phyloP scores from a whole-genome alignment of 2,797 vertebrate genomes.

The Octomys mimax region DNA sequence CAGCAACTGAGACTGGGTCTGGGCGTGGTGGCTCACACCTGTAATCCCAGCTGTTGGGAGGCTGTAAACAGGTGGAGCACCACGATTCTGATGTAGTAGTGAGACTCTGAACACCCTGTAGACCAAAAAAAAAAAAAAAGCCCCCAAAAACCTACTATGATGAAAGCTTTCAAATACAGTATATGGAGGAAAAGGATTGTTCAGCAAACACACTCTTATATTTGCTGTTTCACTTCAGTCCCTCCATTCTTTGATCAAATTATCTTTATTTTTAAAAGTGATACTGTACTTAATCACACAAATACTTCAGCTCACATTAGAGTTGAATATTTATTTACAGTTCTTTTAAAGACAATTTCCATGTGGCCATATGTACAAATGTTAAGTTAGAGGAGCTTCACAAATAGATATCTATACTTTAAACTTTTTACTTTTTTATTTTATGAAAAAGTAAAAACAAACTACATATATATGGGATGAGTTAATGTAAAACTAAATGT shows the following conservation, averaged over 20 bases:
- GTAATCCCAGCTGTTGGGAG: too few relatives aligned
- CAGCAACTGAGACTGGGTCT: too few relatives aligned
- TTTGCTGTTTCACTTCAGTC: neutral
- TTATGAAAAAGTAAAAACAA: neutral
- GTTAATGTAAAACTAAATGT: too few relatives aligned
- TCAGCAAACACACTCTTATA: neutral
- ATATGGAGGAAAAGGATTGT: neutral
- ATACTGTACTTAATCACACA: neutral
- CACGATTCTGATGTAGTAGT: too few relatives aligned
- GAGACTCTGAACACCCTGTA: too few relatives aligned
- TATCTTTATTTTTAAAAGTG: neutral
- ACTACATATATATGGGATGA: neutral
- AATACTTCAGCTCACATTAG: neutral
- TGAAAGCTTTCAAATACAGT: neutral
- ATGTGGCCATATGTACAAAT: neutral
- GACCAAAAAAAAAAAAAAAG: too few relatives aligned
- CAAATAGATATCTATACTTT: neutral
- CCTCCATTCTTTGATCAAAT: neutral
- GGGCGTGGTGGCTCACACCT: too few relatives aligned
- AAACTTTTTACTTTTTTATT: neutral
- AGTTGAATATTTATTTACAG: neutral
- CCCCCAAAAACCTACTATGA: neutral
- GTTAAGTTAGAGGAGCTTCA: slow-evolving; percentile 2
- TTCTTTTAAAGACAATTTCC: slow-evolving; percentile 3
- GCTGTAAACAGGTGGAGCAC: too few relatives aligned